Evolutionary conservation across 1,140 invertebrate genomes (phyloP), one percentile per base, ranked within the genome.

Genomic region (Anastatus disparis): DNA sequence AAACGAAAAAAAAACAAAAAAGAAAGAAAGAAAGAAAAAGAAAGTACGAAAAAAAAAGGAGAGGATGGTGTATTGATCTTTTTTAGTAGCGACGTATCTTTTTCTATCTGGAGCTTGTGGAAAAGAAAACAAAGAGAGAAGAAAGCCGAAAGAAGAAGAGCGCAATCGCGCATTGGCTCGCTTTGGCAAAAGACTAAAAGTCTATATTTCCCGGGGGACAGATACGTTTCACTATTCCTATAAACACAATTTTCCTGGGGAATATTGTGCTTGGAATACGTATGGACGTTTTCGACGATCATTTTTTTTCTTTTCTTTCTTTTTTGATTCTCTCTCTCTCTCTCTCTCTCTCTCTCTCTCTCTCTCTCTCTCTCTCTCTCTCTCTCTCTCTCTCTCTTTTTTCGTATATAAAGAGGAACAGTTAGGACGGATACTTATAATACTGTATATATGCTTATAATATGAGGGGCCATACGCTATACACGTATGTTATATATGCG

Each of bases 41-140:
- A n/a, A n/a, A n/a, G n/a, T n/a, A n/a, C n/a, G n/a, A n/a, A n/a
- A n/a, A n/a, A n/a, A n/a, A n/a, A 29, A 42, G 20, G 12, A 42
- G 56, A 56, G 31, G 80, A 85, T 84, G 82, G 83, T 74, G 84
- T 86, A 86, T 86, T 86, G 85, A 86, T 86, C 84, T 85, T 85
- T n/a, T 85, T 85, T 85, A 84, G 82, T 84, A 78, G 81, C 78
- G 75, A 77, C 78, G 79, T 80, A 79, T 83, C 79, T 84, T 76
- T n/a, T n/a, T n/a, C n/a, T n/a, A n/a, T n/a, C n/a, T n/a, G n/a
- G n/a, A n/a, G n/a, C n/a, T n/a, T n/a, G n/a, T 76, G 79, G 81
- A 80, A 81, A 77, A 48, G 46, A 2, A 27, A n/a, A n/a, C 12
- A 3, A n/a, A n/a, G n/a, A n/a, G n/a, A n/a, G n/a, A n/a, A n/a